phyloP scores from a whole-genome alignment of 2,113 vertebrate genomes.

The Collichthys lucidus region DNA sequence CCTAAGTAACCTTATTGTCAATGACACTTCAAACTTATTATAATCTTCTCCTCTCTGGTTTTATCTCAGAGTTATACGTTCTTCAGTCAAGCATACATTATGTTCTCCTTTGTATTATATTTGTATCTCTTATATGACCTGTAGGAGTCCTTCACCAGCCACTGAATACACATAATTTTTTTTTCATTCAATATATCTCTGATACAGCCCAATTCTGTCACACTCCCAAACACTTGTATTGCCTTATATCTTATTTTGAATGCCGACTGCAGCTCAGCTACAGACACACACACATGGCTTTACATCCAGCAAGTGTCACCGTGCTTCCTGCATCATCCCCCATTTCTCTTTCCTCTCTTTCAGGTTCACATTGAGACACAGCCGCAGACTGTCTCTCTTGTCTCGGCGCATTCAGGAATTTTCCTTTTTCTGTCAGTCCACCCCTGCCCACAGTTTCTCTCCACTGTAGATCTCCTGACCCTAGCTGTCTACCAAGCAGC shows the following conservation, averaged over 20 bases:
- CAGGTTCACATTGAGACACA: slow-evolving; percentile 31
- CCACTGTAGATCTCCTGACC: slow-evolving; percentile 41
- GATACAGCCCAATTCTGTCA: neutral
- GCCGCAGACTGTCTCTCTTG: slow-evolving; percentile 14
- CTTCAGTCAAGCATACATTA: slow-evolving; percentile 23
- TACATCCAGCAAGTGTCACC: slow-evolving; percentile 6
- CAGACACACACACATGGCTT: slow-evolving; percentile 6
- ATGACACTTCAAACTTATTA: neutral
- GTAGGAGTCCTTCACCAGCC: neutral
- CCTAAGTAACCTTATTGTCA: neutral
- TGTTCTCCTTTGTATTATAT: slow-evolving; percentile 2
- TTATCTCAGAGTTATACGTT: slow-evolving; percentile 5
- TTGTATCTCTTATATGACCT: neutral
- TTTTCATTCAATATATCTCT: neutral
- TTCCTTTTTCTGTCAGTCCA: slow-evolving; percentile 41
- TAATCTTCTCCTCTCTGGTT: slow-evolving; percentile 7
- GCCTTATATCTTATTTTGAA: slow-evolving; percentile 16
- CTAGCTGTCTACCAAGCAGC: slow-evolving; percentile 34
- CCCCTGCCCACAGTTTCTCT: slow-evolving; percentile 2
- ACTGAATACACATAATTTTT: neutral
- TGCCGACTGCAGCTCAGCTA: neutral
- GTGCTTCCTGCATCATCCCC: slow-evolving; percentile 32
- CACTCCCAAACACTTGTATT: slow-evolving; percentile 8
- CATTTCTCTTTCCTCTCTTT: slow-evolving; percentile 3
- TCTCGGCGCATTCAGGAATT: slow-evolving; percentile 7